Evolutionary conservation across 2,797 vertebrate species (phyloP), one percentile per base, ranked within the genome.

Genomic region (Pseudochromis fuscus): DNA sequence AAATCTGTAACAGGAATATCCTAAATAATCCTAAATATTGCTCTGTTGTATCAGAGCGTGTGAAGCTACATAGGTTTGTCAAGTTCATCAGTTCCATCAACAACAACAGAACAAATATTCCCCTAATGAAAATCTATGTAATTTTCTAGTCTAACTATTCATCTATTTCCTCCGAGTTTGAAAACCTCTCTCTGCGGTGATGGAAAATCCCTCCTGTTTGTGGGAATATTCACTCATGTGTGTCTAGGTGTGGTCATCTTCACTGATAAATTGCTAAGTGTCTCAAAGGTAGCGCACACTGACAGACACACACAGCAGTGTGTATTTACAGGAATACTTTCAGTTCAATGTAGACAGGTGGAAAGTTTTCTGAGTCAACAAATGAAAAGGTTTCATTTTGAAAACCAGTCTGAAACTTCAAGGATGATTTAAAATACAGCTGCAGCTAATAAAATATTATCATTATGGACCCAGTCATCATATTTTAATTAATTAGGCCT

Each of bases 201-300:
- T n/a, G 57, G 66, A 72, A 85, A 81, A 53, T 33, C 23, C 37
- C 42, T 72, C 38, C 25, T 45, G 5, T 49, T 40, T 65, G 16
- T 55, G 25, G 28, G 50, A 73, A 63, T 37, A n/a, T 74, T 72
- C 61, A 35, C 40, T 59, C n/a, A 12, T 2, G n/a, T 25, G 7
- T 42, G 40, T 33, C 7, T 33, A 57, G 79, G 79, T 72, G 79
- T 79, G 71, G 75, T 55, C 5, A 23, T 23, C 50, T 37, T 30
- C 31, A 33, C 31, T 24, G 35, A 45, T 38, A 49, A 72, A 18
- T 23, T 49, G 8, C 30, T 16, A 5, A 9, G 31, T 33, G 31
- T 33, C 31, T 33, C 3, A 33, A 33, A 1, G 31, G 31, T 11
- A 33, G 31, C 31, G 9, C 31, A 9, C 31, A 33, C 2, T 33